Base-by-base conservation (phyloP, 1,140 invertebrate genomes). In the Lepidurus apus region DNA sequence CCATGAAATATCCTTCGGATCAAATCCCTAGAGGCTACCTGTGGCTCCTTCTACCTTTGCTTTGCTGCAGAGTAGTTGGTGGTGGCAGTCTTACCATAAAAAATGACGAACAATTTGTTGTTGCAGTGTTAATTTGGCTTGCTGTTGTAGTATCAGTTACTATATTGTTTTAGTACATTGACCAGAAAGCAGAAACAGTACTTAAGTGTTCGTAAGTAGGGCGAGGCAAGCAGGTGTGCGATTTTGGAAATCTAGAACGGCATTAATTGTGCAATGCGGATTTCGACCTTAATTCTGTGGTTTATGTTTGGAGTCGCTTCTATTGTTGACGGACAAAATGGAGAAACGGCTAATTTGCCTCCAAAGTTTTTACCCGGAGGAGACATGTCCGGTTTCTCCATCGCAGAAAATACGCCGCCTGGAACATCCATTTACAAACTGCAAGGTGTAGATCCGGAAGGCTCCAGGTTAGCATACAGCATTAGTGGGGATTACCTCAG, bases 401-500 rank as follows among this genome's bases (percentile, higher is more conserved):
- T 94, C n/a, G 87, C 89, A 9, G 93, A 94, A 84, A 89, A 93
- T 80, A 93, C 92, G 1, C 87, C 87, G 65, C 90, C 92, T 9
- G 93, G 92, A 26, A 89, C 91, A 77, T 75, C 53, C 43, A 73
- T 81, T 80, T 80, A 77, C 65, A 80, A 80, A 77, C 65, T 82
- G 26, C 82, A 82, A 80, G 82, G 89, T 79, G 86, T 89, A 47
- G 91, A 95, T 85, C 93, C 93, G 1, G 93, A 94, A 82, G 91
- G 91, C 42, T 89, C 90, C 0, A 87, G 84, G 44, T 85, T 95
- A 4, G 88, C 90, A 77, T 95, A 93, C 83, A 93, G 91, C 42
- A 93, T 94, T 84, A 93, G 91, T 74, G 93, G 93, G 0, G 92
- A 93, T 82, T 89, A 93, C 80, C 91, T 95, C 80, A 91, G 89